Evolutionary conservation across 2,888 invertebrate genomes (phyloP).

Genomic region (Archips crataeganus): DNA sequence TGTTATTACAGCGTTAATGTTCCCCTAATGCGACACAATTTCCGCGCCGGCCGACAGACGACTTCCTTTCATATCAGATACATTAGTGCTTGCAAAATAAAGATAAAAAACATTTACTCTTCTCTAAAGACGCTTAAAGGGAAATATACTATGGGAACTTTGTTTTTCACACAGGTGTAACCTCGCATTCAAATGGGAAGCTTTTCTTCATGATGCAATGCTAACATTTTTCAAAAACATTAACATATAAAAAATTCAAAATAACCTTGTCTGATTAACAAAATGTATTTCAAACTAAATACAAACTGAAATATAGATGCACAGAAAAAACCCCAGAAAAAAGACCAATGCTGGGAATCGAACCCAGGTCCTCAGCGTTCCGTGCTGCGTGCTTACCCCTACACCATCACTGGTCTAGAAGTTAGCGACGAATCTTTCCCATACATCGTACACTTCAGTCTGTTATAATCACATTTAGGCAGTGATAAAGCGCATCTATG

Average conservation of each 20-base stretch:
- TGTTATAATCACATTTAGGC: too few relatives aligned
- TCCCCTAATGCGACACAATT: conserved; percentile 43
- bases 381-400: too few relatives aligned
- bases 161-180: conserved; percentile 16
- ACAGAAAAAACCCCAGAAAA: too few relatives aligned
- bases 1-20: conserved; percentile 43
- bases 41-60: conserved; percentile 42
- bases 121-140: conserved; percentile 16
- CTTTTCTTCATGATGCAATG: not conserved
- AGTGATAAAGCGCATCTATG: too few relatives aligned
- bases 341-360: too few relatives aligned
- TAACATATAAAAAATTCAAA: not conserved
- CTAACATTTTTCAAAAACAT: not conserved
- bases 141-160: conserved; percentile 4
- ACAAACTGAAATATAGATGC: too few relatives aligned
- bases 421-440: too few relatives aligned
- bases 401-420: too few relatives aligned
- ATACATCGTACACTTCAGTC: too few relatives aligned
- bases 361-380: too few relatives aligned
- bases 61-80: conserved; percentile 42
- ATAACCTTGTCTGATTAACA: not conserved
- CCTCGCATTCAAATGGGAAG: not conserved
- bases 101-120: conserved; percentile 36
- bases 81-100: conserved; percentile 40
- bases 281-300: conserved; percentile 1